Percentiles rank a stretch among this genome's conserved stretches.
Conservation (phyloP, 2,888 invertebrate species). For the Drosophila conformis region DNA sequence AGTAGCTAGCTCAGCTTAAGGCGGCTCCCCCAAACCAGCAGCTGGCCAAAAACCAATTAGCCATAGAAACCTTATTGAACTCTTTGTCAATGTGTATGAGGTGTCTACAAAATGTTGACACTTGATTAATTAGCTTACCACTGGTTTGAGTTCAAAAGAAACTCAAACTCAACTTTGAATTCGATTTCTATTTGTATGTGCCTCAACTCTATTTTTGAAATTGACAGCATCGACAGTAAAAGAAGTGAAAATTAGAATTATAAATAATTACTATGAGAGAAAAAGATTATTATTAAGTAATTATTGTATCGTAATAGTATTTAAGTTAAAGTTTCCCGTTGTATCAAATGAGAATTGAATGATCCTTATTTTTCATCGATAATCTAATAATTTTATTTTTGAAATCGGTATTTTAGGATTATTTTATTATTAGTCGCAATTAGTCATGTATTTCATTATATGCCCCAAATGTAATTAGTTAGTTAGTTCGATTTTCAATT, state of each 20-base stretch:
- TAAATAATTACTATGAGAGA: no score
- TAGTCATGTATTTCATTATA: no score
- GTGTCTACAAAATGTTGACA: slow-evolving; percentile 10
- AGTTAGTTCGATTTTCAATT: neutral
- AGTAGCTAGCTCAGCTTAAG: neutral
- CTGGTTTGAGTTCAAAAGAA: neutral
- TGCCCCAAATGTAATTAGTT: neutral
- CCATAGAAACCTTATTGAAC: slow-evolving; percentile 34
- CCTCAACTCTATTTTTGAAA: neutral
- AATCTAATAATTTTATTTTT: no score
- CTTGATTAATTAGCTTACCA: slow-evolving; percentile 39
- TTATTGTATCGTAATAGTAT: no score
- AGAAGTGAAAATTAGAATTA: no score
- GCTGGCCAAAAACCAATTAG: slow-evolving; percentile 48
- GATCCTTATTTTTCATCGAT: no score
- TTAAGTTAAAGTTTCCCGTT: no score
- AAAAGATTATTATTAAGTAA: no score
- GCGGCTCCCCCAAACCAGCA: slow-evolving; percentile 32
- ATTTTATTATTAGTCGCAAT: neutral
- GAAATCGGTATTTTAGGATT: no score
- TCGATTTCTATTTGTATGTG: neutral
- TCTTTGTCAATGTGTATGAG: slow-evolving; percentile 5
- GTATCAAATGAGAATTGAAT: no score
- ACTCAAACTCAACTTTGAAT: neutral
- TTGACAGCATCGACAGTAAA: no score